Base-by-base conservation (phyloP, 2,113 vertebrate species). In the Nematolebias whitei region DNA sequence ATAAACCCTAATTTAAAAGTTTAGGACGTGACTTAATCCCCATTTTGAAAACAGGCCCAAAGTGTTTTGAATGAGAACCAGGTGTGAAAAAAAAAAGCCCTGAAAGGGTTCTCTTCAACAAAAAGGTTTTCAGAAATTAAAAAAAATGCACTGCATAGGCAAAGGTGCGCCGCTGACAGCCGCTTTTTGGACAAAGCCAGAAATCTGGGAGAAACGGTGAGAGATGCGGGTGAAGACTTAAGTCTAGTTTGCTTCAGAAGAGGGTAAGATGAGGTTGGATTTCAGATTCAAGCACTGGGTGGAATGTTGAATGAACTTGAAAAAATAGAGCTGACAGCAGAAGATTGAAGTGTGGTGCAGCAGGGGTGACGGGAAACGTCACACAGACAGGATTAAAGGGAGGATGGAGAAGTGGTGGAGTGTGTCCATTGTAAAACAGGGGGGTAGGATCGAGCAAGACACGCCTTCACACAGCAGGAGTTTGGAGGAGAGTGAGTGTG, bases 121-220 rank as follows among this genome's bases (percentile, higher is more conserved):
- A 82, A 54, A 55, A 11, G 59, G 71, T 77, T 10, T 70, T 22
- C 62, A 63, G 47, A 43, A 74, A 68, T 74, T 24, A 88, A 85
- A 78, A 55, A 57, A 80, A 85, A 90, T 86, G 82, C 71, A 87
- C 82, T 89, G 87, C 86, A 90, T 89, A 89, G 84, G 88, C 80
- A 82, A 85, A 55, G 65, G 63, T 76, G 64, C 82, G 83, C 78
- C 50, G 44, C 81, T 68, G 63, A 70, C 64, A 78, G 69, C 63
- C n/a, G 45, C 71, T 79, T 83, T 64, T 63, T 71, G 73, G 76
- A 79, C 64, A 47, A 70, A 58, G 68, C 75, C n/a, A n/a, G n/a
- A n/a, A n/a, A n/a, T n/a, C n/a, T 56, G 59, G 60, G 51, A 38
- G 69, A 52, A 29, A 24, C 66, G 50, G 16, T 44, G 59, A 43